A percentile compares a stretch with the other conserved stretches of the same genome.
Evolutionary conservation across 1,140 invertebrate species (phyloP).

Genomic region (Neodiprion lecontei): DNA sequence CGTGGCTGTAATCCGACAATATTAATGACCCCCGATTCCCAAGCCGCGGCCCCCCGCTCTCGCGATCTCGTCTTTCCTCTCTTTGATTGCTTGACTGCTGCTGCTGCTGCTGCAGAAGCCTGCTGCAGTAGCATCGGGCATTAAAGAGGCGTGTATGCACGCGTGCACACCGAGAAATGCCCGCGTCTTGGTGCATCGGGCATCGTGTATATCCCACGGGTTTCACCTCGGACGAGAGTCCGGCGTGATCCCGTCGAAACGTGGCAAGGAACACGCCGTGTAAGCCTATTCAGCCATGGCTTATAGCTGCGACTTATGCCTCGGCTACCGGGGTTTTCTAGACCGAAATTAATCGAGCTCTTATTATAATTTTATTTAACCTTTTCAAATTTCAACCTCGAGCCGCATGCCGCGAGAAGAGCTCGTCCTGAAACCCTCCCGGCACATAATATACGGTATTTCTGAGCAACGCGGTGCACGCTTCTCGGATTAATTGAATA

Average conservation of each 20-base stretch:
- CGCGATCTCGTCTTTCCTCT: not conserved
- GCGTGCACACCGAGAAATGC: too few relatives aligned
- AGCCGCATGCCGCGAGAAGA: too few relatives aligned
- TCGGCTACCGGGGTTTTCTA: slow-evolving; percentile 1
- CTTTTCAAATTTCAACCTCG: not conserved
- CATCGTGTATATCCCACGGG: not conserved
- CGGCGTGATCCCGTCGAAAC: too few relatives aligned
- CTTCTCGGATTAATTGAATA: slow-evolving; percentile 5
- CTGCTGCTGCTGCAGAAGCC: too few relatives aligned
- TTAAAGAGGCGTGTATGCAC: too few relatives aligned
- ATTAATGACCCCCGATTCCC: slow-evolving; percentile 5
- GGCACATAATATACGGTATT: not conserved
- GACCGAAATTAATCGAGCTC: not conserved
- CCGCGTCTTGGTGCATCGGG: too few relatives aligned
- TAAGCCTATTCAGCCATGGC: not conserved
- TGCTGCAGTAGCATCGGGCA: too few relatives aligned
- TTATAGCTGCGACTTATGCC: not conserved
- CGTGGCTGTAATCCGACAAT: not conserved
- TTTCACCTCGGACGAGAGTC: not conserved
- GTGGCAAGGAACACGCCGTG: not conserved
- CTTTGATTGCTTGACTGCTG: too few relatives aligned
- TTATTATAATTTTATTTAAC: slow-evolving; percentile 5
- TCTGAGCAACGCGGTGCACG: not conserved
- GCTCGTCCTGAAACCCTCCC: too few relatives aligned
- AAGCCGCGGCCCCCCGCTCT: not conserved